Percentiles rank a stretch among this genome's conserved stretches.
These are phyloP conservation scores for Drosophila tanythrix DNA, from an alignment of 2,888 invertebrate species.

Conservation along the genomic window DNA sequence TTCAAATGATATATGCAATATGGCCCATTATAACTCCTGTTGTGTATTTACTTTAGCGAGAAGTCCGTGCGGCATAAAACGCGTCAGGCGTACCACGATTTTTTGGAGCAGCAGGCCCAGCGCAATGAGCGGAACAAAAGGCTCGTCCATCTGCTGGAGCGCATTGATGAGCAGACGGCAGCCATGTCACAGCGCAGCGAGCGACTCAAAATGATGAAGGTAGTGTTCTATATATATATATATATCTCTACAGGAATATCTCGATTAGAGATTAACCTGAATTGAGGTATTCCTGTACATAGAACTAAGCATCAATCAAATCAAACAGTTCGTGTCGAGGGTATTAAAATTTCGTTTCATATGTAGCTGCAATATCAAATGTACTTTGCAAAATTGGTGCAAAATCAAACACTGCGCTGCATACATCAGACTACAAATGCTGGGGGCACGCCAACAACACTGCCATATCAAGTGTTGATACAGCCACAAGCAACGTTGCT, in stretches of 20 bases:
- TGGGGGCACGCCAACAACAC: constrained; percentile 13
- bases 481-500: constrained; percentile 41
- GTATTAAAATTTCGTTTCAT: constrained; percentile 26
- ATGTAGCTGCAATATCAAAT: constrained; percentile 83
- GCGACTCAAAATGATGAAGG: constrained; percentile 86
- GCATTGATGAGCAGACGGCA: constrained; percentile 87
- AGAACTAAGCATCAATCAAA: neutral
- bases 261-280: neutral
- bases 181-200: constrained; percentile 87
- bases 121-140: constrained; percentile 87
- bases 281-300: neutral
- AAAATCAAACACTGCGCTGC: constrained; percentile 81
- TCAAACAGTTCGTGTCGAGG: constrained; percentile 2
- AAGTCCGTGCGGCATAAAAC: constrained; percentile 77
- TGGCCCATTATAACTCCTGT: neutral
- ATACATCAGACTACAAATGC: constrained; percentile 71
- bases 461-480: constrained; percentile 44
- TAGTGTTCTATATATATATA: constrained; percentile 64
- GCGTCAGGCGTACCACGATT: constrained; percentile 83
- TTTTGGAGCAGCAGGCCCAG: constrained; percentile 87
- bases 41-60: constrained; percentile 65
- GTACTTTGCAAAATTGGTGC: constrained; percentile 84
- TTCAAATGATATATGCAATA: neutral
- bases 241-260: neutral
- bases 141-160: constrained; percentile 86